Evolutionary conservation across 2,888 invertebrate genomes (phyloP).

Genomic region (Busseola fusca): DNA sequence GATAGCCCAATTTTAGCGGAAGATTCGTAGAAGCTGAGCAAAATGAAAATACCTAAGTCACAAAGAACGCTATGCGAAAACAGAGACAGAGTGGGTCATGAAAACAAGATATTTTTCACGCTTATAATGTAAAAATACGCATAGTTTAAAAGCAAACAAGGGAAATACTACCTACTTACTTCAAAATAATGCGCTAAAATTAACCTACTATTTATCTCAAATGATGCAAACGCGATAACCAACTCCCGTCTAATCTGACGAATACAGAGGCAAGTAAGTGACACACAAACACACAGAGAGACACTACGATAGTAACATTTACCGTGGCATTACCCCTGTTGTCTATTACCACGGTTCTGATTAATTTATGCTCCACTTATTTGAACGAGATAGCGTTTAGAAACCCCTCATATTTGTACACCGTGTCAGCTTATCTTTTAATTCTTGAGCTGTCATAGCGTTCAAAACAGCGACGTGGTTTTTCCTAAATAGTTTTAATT

Average conservation of each 20-base stretch:
- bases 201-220: slow-evolving; percentile 34
- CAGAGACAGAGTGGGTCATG: not conserved
- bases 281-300: slow-evolving; percentile 76
- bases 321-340: slow-evolving; percentile 82
- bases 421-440: slow-evolving; percentile 86
- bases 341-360: slow-evolving; percentile 83
- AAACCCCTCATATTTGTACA: slow-evolving; percentile 84
- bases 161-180: slow-evolving; percentile 12
- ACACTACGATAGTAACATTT: slow-evolving; percentile 84
- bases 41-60: not conserved
- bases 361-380: slow-evolving; percentile 86
- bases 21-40: not conserved
- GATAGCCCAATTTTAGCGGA: not conserved
- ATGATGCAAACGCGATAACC: slow-evolving; percentile 54
- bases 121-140: not conserved
- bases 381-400: slow-evolving; percentile 84
- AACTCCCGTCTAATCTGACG: slow-evolving; percentile 61
- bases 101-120: not conserved
- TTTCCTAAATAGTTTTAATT: slow-evolving; percentile 63
- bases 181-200: slow-evolving; percentile 26
- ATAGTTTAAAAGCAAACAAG: not conserved
- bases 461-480: slow-evolving; percentile 67
- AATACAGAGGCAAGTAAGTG: slow-evolving; percentile 78
- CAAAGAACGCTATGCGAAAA: not conserved
- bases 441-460: slow-evolving; percentile 85